Evolutionary conservation across 1,140 invertebrate species (phyloP).

Genomic region (Diabrotica undecimpunctata): DNA sequence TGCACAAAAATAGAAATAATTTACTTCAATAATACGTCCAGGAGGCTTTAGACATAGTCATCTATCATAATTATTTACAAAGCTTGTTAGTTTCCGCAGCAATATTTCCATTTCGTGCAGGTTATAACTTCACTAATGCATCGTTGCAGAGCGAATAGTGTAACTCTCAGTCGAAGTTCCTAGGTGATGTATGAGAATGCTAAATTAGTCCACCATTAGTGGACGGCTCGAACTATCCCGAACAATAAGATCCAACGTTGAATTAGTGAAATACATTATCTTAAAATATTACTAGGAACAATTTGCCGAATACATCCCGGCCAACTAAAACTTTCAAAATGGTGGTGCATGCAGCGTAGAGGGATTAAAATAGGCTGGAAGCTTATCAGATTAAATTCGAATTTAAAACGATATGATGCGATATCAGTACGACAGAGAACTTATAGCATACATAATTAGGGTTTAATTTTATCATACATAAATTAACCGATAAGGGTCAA

Average conservation of each 20-base stretch:
- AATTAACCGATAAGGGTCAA: no score
- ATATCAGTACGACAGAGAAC: no score
- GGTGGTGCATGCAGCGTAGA: neutral
- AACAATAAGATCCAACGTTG: constrained; percentile 1
- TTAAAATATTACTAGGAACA: constrained; percentile 19
- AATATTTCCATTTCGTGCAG: neutral
- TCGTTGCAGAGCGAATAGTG: neutral
- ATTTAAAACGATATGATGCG: no score
- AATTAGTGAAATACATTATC: constrained; percentile 25
- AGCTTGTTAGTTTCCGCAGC: no score
- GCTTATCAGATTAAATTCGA: no score
- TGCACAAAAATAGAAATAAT: no score
- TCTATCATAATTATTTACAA: no score
- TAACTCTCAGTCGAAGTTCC: neutral
- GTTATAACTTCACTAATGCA: neutral
- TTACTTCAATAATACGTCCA: no score
- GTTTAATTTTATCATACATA: no score
- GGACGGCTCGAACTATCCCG: neutral
- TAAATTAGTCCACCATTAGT: constrained; percentile 2
- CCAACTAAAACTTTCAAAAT: constrained; percentile 9
- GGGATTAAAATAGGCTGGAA: no score
- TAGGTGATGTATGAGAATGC: neutral
- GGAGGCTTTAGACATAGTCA: no score
- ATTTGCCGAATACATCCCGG: neutral
- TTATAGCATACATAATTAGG: no score